Conservation (phyloP, 2,888 invertebrate genomes). For the Drosophila vallismaia region DNA sequence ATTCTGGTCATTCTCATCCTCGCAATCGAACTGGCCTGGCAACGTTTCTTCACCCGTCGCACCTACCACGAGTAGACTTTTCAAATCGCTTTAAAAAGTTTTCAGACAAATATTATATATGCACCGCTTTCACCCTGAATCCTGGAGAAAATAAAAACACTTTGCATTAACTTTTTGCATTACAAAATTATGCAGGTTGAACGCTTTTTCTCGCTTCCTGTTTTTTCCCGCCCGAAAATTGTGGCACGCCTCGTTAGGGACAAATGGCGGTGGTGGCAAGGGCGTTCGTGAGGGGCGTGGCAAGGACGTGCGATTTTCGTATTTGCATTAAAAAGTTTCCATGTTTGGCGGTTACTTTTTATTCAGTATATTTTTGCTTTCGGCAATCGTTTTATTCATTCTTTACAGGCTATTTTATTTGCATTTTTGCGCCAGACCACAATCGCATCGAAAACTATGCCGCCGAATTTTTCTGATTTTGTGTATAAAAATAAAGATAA, state of each 20-base stretch:
- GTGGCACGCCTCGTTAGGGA: constrained; percentile 51
- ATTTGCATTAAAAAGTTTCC: constrained; percentile 75
- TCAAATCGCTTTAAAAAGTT: constrained; percentile 41
- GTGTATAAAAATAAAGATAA: constrained; percentile 23
- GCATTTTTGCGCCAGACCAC: constrained; percentile 54
- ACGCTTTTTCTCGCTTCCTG: constrained; percentile 39
- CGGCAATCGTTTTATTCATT: constrained; percentile 52
- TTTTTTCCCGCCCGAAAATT: constrained; percentile 46
- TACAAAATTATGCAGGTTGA: constrained; percentile 63
- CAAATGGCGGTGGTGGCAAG: neutral
- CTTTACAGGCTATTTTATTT: constrained; percentile 47
- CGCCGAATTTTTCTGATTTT: constrained; percentile 1
- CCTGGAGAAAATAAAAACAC: constrained; percentile 49
- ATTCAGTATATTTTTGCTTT: constrained; percentile 19
- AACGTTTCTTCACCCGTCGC: constrained; percentile 46
- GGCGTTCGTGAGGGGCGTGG: constrained; percentile 2
- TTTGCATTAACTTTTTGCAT: constrained; percentile 67
- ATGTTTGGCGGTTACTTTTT: constrained; percentile 54
- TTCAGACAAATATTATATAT: constrained; percentile 24
- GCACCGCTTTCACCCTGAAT: constrained; percentile 11
- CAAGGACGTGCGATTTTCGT: constrained; percentile 65
- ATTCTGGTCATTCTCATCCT: constrained; percentile 66
- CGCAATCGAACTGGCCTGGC: constrained; percentile 69
- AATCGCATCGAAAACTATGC: constrained; percentile 17
- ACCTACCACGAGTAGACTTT: constrained; percentile 15